Evolutionary conservation across 2,888 invertebrate species (phyloP).

Genomic region (Labia minor): DNA sequence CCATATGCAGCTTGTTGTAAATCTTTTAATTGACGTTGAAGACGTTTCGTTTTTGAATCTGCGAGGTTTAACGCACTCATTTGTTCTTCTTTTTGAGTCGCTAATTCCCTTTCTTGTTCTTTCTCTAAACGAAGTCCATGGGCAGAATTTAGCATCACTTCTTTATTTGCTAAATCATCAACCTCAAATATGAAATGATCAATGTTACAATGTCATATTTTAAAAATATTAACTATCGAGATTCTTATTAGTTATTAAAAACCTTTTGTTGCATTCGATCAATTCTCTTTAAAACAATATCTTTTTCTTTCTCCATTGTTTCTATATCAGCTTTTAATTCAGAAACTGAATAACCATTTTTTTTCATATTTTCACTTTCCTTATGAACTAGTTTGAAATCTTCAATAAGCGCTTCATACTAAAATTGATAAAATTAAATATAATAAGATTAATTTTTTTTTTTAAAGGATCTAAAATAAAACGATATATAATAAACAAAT

Average conservation of each 20-base stretch:
- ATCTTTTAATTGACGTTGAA: constrained; percentile 57
- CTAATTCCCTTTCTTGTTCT: constrained; percentile 47
- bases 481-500: not conserved
- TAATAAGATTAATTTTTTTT: too few species aligned
- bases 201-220: too few species aligned
- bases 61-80: constrained; percentile 40
- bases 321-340: constrained; percentile 76
- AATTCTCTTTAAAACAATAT: constrained; percentile 54
- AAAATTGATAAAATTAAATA: constrained; percentile 26
- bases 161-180: constrained; percentile 53
- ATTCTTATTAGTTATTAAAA: not conserved
- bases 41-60: constrained; percentile 45
- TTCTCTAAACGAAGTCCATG: constrained; percentile 45
- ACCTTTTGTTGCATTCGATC: constrained; percentile 47
- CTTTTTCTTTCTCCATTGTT: constrained; percentile 77
- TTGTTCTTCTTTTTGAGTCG: constrained; percentile 47
- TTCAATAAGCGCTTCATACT: constrained; percentile 63
- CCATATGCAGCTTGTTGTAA: constrained; percentile 44
- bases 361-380: constrained; percentile 51
- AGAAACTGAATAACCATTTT: constrained; percentile 51
- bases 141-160: constrained; percentile 45
- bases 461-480: too few species aligned
- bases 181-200: constrained; percentile 38
- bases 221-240: too few species aligned
- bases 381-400: constrained; percentile 72